Evolutionary conservation across 2,797 vertebrate species (phyloP).

Genomic region (Microcaecilia unicolor): DNA sequence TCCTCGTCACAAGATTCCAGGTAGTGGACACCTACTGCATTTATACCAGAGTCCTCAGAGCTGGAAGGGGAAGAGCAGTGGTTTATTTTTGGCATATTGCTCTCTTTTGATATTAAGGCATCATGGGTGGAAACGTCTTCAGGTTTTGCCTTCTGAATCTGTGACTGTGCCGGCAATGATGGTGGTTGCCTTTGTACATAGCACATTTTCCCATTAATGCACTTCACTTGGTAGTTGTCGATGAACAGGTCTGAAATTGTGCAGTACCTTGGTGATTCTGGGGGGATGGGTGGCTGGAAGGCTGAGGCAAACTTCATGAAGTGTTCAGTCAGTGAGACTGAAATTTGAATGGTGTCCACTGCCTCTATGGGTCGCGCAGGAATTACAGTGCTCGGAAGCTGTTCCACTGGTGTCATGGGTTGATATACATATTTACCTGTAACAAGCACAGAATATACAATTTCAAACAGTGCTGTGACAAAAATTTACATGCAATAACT

Average conservation of each 20-base stretch:
- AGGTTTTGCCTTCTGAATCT: slow-evolving; percentile 28
- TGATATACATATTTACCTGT: slow-evolving; percentile 95
- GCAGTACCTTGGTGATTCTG: slow-evolving; percentile 84
- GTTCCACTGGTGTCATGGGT: slow-evolving; percentile 93
- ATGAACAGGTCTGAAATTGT: slow-evolving; percentile 89
- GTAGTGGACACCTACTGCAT: slow-evolving; percentile 82
- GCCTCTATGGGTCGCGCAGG: slow-evolving; percentile 62
- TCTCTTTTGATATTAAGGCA: slow-evolving; percentile 57
- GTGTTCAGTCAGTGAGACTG: slow-evolving; percentile 79
- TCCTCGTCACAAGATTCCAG: slow-evolving; percentile 86
- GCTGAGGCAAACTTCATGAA: slow-evolving; percentile 83
- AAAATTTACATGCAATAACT: too few species aligned
- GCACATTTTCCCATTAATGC: slow-evolving; percentile 97
- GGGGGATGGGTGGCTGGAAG: slow-evolving; percentile 79
- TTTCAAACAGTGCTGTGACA: too few species aligned
- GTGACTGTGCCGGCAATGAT: slow-evolving; percentile 35
- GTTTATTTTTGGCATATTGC: slow-evolving; percentile 77
- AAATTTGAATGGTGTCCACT: slow-evolving; percentile 78
- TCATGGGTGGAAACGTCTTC: slow-evolving; percentile 44
- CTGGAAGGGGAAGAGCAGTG: slow-evolving; percentile 91
- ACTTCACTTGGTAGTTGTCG: slow-evolving; percentile 91
- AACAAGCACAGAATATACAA: background rate
- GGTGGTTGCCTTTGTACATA: slow-evolving; percentile 83
- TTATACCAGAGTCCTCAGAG: slow-evolving; percentile 95
- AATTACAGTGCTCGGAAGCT: slow-evolving; percentile 85